Conservation (phyloP, 2,113 vertebrate genomes). For the Chinchilla lanigera region DNA sequence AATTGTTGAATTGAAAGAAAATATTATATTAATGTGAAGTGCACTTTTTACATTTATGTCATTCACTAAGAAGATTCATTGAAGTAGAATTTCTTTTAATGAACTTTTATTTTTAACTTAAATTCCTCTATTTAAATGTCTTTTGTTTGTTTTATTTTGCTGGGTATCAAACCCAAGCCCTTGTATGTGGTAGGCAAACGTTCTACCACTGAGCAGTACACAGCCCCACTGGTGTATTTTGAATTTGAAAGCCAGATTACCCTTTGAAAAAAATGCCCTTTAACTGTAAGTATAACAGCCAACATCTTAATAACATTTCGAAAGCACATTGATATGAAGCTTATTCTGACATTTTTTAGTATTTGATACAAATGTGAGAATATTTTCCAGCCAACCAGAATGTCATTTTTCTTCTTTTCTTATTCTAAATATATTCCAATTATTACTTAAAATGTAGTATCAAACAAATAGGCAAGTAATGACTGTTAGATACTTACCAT, state of each 20-base stretch:
- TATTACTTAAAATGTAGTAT: slow-evolving; percentile 26
- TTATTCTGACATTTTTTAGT: background rate
- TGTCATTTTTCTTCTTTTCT: background rate
- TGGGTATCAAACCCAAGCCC: background rate
- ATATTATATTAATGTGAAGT: background rate
- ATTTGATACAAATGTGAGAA: background rate
- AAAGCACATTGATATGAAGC: background rate
- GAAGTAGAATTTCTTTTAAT: background rate
- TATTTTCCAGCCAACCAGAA: background rate
- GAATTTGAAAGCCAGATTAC: slow-evolving; percentile 26
- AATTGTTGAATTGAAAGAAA: background rate
- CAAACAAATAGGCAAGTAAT: background rate
- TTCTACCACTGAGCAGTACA: background rate
- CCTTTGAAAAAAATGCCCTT: background rate
- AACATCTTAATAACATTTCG: slow-evolving; percentile 40
- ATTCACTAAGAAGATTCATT: background rate
- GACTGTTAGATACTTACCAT: background rate
- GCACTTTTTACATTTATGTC: background rate
- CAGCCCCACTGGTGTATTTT: background rate
- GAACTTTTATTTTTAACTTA: background rate
- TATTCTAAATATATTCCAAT: background rate
- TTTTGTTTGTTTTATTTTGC: background rate
- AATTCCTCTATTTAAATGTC: background rate
- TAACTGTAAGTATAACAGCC: background rate
- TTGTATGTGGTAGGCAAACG: background rate